These are phyloP conservation scores for Melospiza melodia DNA, from an alignment of 2,113 vertebrate genomes.

Conservation along the genomic window DNA sequence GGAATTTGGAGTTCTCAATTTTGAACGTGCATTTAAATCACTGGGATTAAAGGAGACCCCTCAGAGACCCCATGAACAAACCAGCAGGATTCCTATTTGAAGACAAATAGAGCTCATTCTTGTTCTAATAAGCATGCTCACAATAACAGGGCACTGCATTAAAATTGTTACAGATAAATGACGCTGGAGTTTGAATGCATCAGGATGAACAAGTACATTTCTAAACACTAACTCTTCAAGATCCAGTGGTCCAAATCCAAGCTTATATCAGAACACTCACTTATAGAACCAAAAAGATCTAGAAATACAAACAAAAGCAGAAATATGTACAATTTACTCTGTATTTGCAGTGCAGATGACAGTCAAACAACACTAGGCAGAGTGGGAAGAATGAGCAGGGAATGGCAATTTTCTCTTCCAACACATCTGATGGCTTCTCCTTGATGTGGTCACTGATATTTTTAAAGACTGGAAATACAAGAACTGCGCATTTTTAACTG, in stretches of 20 bases:
- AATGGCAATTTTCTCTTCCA: neutral
- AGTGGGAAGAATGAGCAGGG: neutral
- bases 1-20: neutral
- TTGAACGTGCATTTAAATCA: constrained; percentile 2
- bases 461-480: neutral
- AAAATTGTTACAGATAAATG: constrained; percentile 31
- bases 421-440: neutral
- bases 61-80: constrained; percentile 29
- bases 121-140: constrained; percentile 39
- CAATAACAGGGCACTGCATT: constrained; percentile 1
- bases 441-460: neutral
- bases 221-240: neutral
- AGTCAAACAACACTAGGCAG: neutral
- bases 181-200: neutral
- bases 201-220: neutral
- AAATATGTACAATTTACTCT: neutral
- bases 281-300: neutral
- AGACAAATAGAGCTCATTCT: constrained; percentile 52
- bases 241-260: neutral
- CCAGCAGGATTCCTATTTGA: constrained; percentile 39
- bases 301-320: neutral
- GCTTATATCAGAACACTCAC: neutral
- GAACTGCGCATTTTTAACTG: neutral
- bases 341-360: neutral
- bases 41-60: constrained; percentile 14